Evolutionary conservation across 2,113 vertebrate genomes (phyloP).

Genomic region (Vimba vimba): DNA sequence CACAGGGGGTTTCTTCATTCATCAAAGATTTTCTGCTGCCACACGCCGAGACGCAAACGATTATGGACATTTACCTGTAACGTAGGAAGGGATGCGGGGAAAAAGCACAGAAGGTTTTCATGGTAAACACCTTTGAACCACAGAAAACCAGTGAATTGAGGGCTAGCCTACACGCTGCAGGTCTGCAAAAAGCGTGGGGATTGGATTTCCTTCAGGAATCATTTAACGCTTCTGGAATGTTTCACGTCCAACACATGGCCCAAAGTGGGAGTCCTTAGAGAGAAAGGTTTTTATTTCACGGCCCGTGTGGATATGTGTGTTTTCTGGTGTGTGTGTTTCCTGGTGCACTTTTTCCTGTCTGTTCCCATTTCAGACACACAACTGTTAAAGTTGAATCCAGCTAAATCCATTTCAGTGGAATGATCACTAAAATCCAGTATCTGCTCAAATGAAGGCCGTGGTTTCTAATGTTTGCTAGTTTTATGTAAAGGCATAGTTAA

Average conservation of each 20-base stretch:
- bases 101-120: constrained; percentile 49
- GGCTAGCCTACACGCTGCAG: constrained; percentile 25
- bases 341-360: constrained; percentile 41
- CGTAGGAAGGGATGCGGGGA: constrained; percentile 20
- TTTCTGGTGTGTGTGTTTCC: constrained; percentile 38
- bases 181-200: constrained; percentile 30
- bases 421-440: neutral
- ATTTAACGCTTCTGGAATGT: constrained; percentile 73
- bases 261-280: constrained; percentile 43
- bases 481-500: neutral
- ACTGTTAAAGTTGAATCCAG: neutral
- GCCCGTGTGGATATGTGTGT: constrained; percentile 30
- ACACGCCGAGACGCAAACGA: constrained; percentile 40
- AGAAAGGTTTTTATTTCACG: constrained; percentile 64
- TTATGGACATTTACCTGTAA: constrained; percentile 57
- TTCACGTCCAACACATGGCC: constrained; percentile 69
- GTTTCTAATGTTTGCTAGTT: neutral
- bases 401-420: neutral
- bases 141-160: constrained; percentile 54
- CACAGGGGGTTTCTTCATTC: constrained; percentile 44
- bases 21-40: constrained; percentile 59
- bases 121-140: constrained; percentile 60
- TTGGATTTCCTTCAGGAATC: constrained; percentile 69
- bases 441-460: neutral
- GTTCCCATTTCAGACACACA: constrained; percentile 35